Conservation (phyloP, 1,140 invertebrate genomes). For the Agrypnia vestita region DNA sequence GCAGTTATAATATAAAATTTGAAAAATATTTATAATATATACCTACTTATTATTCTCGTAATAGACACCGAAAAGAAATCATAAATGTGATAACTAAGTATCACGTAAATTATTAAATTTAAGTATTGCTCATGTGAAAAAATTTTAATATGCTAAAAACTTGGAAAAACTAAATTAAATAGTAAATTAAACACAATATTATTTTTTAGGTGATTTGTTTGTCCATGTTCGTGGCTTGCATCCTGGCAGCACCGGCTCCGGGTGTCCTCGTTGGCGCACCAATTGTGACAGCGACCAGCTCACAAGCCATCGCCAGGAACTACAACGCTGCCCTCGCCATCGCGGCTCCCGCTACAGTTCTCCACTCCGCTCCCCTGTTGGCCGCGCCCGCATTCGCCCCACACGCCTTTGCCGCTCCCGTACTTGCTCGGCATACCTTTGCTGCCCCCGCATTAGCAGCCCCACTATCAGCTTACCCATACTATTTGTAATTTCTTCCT, state of each 20-base stretch:
- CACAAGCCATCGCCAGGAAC: constrained; percentile 69
- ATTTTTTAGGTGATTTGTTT: constrained; percentile 33
- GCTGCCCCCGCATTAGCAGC: constrained; percentile 27
- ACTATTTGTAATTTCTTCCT: too few species aligned
- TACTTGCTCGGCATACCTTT: neutral
- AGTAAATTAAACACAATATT: too few species aligned
- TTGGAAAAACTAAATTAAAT: too few species aligned
- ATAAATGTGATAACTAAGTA: too few species aligned
- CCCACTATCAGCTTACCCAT: too few species aligned
- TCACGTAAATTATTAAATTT: too few species aligned
- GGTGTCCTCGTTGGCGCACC: constrained; percentile 63
- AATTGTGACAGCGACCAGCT: constrained; percentile 68
- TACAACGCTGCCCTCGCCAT: constrained; percentile 66
- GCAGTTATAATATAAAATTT: too few species aligned
- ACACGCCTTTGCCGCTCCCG: constrained; percentile 6
- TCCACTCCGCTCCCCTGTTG: constrained; percentile 48
- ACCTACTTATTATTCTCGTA: too few species aligned
- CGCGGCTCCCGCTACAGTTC: constrained; percentile 60
- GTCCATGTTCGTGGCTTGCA: constrained; percentile 58
- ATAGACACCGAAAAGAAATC: too few species aligned
- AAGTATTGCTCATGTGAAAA: too few species aligned
- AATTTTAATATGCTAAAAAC: too few species aligned
- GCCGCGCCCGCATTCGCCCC: constrained; percentile 51
- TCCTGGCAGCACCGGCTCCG: constrained; percentile 60
- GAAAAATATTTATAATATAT: too few species aligned